A percentile compares a stretch with the other conserved stretches of the same genome.
These are phyloP conservation scores for Adelognathus sp. DNA, from an alignment of 2,888 invertebrate genomes.

Conservation along the genomic window DNA sequence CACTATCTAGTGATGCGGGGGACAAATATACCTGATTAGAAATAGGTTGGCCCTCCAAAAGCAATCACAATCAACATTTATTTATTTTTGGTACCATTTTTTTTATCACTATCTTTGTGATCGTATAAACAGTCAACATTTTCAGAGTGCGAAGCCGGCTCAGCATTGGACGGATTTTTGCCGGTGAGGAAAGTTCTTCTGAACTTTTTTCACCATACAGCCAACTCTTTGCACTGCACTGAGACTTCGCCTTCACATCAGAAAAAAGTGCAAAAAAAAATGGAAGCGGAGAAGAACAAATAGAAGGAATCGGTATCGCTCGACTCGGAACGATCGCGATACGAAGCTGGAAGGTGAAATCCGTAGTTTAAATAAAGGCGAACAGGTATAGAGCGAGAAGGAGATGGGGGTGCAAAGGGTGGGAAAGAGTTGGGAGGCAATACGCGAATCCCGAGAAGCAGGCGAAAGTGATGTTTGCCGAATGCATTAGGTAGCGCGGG, in stretches of 20 bases:
- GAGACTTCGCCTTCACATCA: not conserved
- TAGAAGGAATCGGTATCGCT: slow-evolving; percentile 7
- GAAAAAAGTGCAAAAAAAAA: not conserved
- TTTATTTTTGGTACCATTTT: not conserved
- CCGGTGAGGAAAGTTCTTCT: not conserved
- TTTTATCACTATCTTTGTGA: not conserved
- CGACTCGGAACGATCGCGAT: slow-evolving; percentile 6
- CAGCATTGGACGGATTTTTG: not conserved
- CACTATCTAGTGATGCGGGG: slow-evolving; percentile 73
- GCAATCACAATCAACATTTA: too few relatives aligned
- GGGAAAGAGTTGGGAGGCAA: slow-evolving; percentile 12
- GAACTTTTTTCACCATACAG: not conserved
- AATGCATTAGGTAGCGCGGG: slow-evolving; percentile 75
- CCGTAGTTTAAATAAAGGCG: slow-evolving; percentile 78
- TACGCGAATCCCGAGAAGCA: slow-evolving; percentile 51
- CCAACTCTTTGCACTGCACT: not conserved
- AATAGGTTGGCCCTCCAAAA: too few relatives aligned
- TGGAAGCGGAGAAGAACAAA: not conserved
- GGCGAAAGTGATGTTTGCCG: slow-evolving; percentile 75
- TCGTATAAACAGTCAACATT: not conserved
- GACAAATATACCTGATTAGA: too few relatives aligned
- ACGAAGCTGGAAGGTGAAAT: slow-evolving; percentile 64
- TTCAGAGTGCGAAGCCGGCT: not conserved
- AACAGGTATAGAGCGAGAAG: slow-evolving; percentile 34
- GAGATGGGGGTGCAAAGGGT: slow-evolving; percentile 1